phyloP scores from a whole-genome alignment of 2,888 invertebrate genomes.

The Cephonodes hylas region DNA sequence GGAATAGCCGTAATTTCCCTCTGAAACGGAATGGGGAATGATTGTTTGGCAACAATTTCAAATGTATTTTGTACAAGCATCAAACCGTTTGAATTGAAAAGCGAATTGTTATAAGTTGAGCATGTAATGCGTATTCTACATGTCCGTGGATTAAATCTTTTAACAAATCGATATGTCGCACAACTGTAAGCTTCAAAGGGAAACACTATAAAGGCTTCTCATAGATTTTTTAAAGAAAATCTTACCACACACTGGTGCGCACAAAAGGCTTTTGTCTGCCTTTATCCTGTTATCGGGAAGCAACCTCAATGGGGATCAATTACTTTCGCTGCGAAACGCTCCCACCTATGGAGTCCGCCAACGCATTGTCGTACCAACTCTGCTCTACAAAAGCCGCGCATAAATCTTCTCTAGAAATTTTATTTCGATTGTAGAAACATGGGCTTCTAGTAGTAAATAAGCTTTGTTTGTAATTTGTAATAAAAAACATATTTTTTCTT shows the following conservation, averaged over 20 bases:
- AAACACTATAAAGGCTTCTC: background rate
- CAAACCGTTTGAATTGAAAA: background rate
- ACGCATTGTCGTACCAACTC: background rate
- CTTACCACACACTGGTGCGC: background rate
- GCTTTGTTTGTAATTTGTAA: no score
- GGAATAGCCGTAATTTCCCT: background rate
- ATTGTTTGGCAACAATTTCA: background rate
- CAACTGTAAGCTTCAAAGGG: background rate
- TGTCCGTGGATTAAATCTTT: no score
- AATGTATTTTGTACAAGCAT: background rate
- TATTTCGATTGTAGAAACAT: no score
- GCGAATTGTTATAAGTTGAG: background rate
- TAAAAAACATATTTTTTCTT: no score
- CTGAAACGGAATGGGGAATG: background rate
- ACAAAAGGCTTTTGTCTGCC: background rate
- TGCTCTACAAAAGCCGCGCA: background rate
- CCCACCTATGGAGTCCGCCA: background rate
- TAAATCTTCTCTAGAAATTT: background rate
- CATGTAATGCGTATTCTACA: background rate
- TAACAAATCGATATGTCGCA: no score
- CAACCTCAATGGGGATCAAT: background rate
- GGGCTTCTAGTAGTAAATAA: no score
- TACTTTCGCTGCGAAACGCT: background rate
- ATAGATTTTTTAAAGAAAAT: background rate
- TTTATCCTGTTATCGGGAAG: background rate